Base-by-base conservation (phyloP, 2,888 invertebrate genomes). In the Hoplodrina blanda region DNA sequence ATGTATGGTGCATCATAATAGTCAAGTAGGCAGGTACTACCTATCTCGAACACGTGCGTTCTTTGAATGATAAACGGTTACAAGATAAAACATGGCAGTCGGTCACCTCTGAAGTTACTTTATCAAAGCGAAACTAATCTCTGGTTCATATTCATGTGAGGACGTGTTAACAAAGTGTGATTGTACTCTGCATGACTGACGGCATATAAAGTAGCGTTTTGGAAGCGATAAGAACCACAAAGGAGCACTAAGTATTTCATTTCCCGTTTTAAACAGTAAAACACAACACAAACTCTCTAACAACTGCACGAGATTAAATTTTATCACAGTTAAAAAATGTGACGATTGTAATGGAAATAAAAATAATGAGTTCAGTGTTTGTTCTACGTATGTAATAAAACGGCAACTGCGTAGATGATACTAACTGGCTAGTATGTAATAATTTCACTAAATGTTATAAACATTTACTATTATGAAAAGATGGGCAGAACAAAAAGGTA, bases 81-180 rank as follows among this genome's bases (percentile, higher is more conserved):
- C 53, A 72, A 89, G 89, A 90, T 90, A 90, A 88, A 89, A 84
- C 80, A 46, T 17, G 17, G 17, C 46, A 87, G 86, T 85, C 85
- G 82, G 88, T 87, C 84, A 84, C 84, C 85, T 88, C 87, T 80
- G 87, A 87, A 85, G 87, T 79, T 72, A 82, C 67, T 78, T 56
- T 83, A 82, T 87, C 84, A 88, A 86, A 89, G 88, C 86, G 89
- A 73, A 77, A 77, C 87, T 91, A 91, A 90, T 91, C 90, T 90
- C 84, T 87, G 80, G 81, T 89, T 88, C 88, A 85, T 88, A 90
- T 90, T 90, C 89, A 89, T 86, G 83, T 81, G 86, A 85, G 85
- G 85, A 91, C 88, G 90, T 91, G 91, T 88, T 89, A 91, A 93
- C 91, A 92, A 90, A 88, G 84, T 81, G 76, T 89, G 90, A 74